phyloP scores from a whole-genome alignment of 2,113 vertebrate genomes.

The Neolamprologus hecqui region DNA sequence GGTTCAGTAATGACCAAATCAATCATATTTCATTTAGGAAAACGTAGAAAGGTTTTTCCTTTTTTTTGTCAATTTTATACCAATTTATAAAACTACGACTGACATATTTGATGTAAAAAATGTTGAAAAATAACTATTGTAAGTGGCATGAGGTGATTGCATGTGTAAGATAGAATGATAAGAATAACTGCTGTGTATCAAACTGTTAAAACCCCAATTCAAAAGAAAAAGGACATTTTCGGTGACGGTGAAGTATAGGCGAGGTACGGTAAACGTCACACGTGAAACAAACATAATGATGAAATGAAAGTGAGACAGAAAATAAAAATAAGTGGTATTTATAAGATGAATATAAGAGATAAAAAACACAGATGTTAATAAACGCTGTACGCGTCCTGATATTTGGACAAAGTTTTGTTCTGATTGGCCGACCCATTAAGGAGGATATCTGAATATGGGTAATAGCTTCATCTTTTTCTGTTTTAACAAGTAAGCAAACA shows the following conservation, averaged over 20 bases:
- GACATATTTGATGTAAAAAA: neutral
- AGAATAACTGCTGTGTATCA: neutral
- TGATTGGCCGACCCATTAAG: neutral
- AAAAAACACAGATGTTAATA: neutral
- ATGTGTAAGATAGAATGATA: neutral
- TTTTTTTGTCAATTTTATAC: neutral
- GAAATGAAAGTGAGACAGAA: neutral
- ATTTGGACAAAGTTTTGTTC: neutral
- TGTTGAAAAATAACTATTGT: neutral
- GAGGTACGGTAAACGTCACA: neutral
- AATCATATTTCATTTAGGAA: neutral
- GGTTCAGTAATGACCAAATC: neutral
- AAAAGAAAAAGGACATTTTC: fast-evolving
- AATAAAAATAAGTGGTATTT: neutral
- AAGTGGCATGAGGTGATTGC: neutral
- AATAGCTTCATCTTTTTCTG: neutral
- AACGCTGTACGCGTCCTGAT: neutral
- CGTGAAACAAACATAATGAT: neutral
- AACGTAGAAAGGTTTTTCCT: fast-evolving
- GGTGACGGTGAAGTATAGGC: neutral
- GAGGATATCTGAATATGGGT: neutral
- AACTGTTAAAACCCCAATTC: neutral
- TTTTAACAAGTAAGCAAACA: neutral
- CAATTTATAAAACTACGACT: neutral
- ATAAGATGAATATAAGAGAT: neutral